phyloP scores from a whole-genome alignment of 2,113 vertebrate species.

The Pardalotus punctatus region DNA sequence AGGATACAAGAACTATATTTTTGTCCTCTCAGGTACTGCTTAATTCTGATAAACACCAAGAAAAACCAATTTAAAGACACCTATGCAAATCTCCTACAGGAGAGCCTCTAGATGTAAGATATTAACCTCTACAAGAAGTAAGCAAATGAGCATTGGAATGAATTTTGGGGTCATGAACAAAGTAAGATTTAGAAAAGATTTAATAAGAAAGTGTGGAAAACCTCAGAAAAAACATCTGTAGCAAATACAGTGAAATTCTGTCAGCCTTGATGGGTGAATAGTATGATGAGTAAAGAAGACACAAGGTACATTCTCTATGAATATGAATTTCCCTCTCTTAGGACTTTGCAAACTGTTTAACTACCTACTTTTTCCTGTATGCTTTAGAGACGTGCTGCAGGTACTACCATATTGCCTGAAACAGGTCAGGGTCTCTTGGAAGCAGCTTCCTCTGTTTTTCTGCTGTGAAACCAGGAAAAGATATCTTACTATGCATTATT shows the following conservation, averaged over 20 bases:
- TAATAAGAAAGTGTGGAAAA: neutral
- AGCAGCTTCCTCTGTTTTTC: neutral
- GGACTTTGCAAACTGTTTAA: neutral
- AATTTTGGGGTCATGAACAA: neutral
- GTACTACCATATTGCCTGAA: neutral
- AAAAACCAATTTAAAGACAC: neutral
- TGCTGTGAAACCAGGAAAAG: neutral
- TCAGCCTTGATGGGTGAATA: neutral
- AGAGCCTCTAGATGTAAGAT: neutral
- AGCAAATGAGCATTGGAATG: neutral
- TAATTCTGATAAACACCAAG: neutral
- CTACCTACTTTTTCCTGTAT: neutral
- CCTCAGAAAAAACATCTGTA: neutral
- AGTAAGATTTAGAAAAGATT: neutral
- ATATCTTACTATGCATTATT: neutral
- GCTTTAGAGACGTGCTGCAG: neutral
- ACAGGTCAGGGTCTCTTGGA: neutral
- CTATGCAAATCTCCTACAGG: neutral
- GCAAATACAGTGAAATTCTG: neutral
- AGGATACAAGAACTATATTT: neutral
- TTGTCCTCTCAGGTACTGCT: neutral
- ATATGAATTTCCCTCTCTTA: neutral
- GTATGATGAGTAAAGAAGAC: neutral
- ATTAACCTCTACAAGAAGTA: neutral
- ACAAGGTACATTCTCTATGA: neutral